Base-by-base conservation (phyloP, 2,113 vertebrate species). In the Gopherus flavomarginatus region DNA sequence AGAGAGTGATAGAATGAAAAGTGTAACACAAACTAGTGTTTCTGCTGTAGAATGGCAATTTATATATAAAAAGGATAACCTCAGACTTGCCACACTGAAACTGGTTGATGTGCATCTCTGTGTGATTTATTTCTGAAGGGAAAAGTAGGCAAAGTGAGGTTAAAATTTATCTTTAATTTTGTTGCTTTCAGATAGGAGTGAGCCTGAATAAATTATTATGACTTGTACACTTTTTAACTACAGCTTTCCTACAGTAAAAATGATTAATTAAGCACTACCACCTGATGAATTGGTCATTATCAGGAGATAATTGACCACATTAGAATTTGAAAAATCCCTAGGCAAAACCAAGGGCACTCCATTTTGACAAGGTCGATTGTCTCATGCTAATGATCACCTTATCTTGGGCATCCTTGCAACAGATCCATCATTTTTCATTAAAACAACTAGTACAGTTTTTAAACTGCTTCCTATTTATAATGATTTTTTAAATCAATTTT, bases 121-220 rank as follows among this genome's bases (percentile, higher is more conserved):
- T 6, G 9, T 94, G 86, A 89, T 84, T 93, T 53, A 42, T 86
- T 87, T 27, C 53, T 47, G 72, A 54, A 93, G 57, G 35, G 80
- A 19, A 92, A 75, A 92, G 86, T 42, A 85, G 56, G 54, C 84
- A 96, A 93, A 87, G 0, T 27, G 84, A 88, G 79, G 75, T 86
- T 97, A 95, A 95, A 94, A 94, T 86, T 85, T 47, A 92, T 86
- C 75, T 49, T 94, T 89, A 95, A 83, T 2, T 80, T 86, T 78
- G 89, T 93, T 65, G 29, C 19, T 96, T 93, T 96, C 44, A 90
- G 77, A 97, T 95, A 9, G 1, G 97, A 96, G 81, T 87, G 16
- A 96, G 95, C 44, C 24, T 85, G 89, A 95, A 96, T 90, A 90
- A 95, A 94, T 95, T 96, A 95, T 87, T 96, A 82, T 69, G 86